A percentile compares a stretch with the other conserved stretches of the same genome.
Evolutionary conservation across 2,113 vertebrate species (phyloP).

Genomic region (Myotis lucifugus): DNA sequence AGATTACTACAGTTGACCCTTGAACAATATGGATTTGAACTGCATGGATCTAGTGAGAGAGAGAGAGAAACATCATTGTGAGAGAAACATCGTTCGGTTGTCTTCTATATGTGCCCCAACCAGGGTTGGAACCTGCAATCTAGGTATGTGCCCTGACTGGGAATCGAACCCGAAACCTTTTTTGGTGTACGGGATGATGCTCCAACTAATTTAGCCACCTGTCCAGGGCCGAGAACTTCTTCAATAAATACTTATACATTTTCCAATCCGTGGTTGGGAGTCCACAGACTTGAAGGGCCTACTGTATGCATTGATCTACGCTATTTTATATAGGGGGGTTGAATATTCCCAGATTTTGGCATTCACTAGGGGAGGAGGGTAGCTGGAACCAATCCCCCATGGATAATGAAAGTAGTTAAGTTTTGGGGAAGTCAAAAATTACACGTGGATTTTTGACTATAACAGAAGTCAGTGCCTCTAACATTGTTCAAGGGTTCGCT

Average conservation of each 20-base stretch:
- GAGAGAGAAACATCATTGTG: background rate
- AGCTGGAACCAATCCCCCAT: background rate
- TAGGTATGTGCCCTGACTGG: background rate
- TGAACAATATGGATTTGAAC: background rate
- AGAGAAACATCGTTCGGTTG: background rate
- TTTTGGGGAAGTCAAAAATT: background rate
- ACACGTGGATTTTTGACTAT: background rate
- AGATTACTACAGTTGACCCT: background rate
- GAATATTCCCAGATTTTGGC: background rate
- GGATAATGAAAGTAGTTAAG: background rate
- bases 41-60: background rate
- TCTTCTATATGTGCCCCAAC: background rate
- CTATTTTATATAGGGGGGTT: background rate
- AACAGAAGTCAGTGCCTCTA: background rate
- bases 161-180: background rate
- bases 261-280: background rate
- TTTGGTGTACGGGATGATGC: background rate
- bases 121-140: background rate
- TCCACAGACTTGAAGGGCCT: background rate
- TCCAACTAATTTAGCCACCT: background rate
- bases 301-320: background rate
- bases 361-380: background rate
- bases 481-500: background rate
- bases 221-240: background rate
- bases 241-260: background rate